phyloP scores from a whole-genome alignment of 2,888 invertebrate genomes.

The Scaptomyza polygonia region DNA sequence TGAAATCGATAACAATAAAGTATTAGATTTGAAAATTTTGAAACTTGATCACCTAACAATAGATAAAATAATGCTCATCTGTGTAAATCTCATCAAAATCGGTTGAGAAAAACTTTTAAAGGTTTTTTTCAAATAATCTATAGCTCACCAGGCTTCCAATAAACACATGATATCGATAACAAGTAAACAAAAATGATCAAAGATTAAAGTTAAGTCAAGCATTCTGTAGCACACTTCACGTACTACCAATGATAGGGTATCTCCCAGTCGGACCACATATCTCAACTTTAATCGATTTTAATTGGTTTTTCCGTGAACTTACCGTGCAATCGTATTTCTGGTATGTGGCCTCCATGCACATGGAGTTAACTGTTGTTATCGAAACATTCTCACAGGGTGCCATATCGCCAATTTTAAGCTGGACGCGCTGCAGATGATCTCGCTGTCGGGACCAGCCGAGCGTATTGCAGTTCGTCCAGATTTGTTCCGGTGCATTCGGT shows the following conservation, averaged over 20 bases:
- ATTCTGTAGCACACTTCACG: too few species aligned
- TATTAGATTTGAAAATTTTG: too few species aligned
- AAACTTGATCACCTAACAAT: too few species aligned
- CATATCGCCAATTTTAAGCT: conserved; percentile 91
- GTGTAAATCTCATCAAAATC: too few species aligned
- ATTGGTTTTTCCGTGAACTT: conserved; percentile 82
- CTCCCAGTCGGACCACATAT: neutral
- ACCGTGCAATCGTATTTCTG: conserved; percentile 93
- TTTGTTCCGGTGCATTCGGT: conserved; percentile 63
- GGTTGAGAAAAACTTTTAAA: too few species aligned
- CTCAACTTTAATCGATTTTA: neutral
- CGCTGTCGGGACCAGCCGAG: conserved; percentile 94
- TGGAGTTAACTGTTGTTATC: conserved; percentile 92
- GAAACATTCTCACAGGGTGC: conserved; percentile 93
- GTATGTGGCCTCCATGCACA: conserved; percentile 92
- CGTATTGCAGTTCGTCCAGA: conserved; percentile 89
- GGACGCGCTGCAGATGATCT: conserved; percentile 92
- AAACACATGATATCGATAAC: too few species aligned
- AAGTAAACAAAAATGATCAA: too few species aligned
- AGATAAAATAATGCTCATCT: too few species aligned
- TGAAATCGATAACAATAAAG: too few species aligned
- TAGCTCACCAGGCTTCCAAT: too few species aligned
- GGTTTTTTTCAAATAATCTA: too few species aligned
- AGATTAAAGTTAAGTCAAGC: too few species aligned
- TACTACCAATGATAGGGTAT: neutral